Conservation (phyloP, 1,140 invertebrate genomes). For the Trichogramma pretiosum region DNA sequence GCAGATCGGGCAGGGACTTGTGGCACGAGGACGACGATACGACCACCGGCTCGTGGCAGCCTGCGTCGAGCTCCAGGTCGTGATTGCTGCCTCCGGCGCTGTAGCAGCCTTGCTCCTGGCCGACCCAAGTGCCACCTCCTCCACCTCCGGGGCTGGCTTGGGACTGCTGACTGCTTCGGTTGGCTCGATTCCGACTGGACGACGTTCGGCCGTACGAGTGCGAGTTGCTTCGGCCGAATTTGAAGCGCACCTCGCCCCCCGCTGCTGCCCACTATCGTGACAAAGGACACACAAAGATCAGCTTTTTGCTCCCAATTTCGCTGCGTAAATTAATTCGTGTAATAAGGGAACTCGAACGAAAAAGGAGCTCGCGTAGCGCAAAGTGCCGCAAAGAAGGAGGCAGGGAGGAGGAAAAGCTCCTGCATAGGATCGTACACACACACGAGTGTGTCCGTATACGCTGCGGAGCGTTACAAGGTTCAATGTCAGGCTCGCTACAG, state of each 20-base stretch:
- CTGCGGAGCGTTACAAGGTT: too few species aligned
- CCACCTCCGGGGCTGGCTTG: slow-evolving; percentile 23
- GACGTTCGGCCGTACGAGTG: slow-evolving; percentile 48
- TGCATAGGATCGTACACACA: too few species aligned
- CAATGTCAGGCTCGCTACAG: too few species aligned
- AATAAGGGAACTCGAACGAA: too few species aligned
- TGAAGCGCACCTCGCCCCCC: slow-evolving; percentile 28
- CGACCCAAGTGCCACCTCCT: slow-evolving; percentile 29
- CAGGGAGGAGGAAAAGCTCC: too few species aligned
- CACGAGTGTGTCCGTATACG: too few species aligned
- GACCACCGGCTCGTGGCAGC: background rate
- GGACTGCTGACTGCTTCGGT: background rate
- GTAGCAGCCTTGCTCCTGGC: background rate
- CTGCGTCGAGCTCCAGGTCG: background rate
- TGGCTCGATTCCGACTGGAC: background rate
- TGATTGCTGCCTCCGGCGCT: background rate
- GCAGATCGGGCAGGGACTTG: slow-evolving; percentile 77
- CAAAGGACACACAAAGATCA: background rate
- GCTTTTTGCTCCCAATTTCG: too few species aligned
- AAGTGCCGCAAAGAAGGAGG: too few species aligned
- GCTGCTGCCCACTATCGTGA: background rate
- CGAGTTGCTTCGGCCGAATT: slow-evolving; percentile 54
- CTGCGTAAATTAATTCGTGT: too few species aligned
- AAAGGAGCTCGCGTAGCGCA: background rate
- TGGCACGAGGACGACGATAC: slow-evolving; percentile 48